Percentiles rank a stretch among this genome's conserved stretches.
Evolutionary conservation across 2,113 vertebrate species (phyloP).

Genomic region (Semicossyphus pulcher): DNA sequence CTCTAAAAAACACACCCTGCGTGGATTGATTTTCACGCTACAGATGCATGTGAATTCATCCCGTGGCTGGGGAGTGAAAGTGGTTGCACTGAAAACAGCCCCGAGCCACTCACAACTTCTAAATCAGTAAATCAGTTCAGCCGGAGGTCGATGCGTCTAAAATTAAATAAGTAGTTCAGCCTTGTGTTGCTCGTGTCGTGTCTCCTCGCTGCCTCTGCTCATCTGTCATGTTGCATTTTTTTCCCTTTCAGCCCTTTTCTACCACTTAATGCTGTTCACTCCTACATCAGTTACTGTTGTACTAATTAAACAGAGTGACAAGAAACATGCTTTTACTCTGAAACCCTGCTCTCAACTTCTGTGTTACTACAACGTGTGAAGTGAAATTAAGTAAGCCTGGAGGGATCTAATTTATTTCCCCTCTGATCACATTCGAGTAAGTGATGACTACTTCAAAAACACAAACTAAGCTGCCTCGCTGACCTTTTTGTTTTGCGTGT

Average conservation of each 20-base stretch:
- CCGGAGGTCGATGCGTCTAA: conserved; percentile 46
- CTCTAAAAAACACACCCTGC: background rate
- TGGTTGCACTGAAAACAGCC: conserved; percentile 25
- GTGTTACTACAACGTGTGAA: background rate
- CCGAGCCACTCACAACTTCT: conserved; percentile 14
- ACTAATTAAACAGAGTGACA: conserved; percentile 26
- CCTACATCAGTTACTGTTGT: background rate
- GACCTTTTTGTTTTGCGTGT: conserved; percentile 31
- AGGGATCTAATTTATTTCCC: conserved; percentile 24
- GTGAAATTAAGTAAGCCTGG: conserved; percentile 20
- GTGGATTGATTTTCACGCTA: conserved; percentile 12
- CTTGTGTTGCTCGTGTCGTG: conserved; percentile 34
- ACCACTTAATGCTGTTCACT: background rate
- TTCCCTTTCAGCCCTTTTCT: background rate
- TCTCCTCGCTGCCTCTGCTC: conserved; percentile 29
- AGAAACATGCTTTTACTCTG: background rate
- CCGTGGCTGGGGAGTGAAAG: background rate
- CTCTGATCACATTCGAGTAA: background rate
- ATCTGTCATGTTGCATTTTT: conserved; percentile 23
- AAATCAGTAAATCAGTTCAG: conserved; percentile 37
- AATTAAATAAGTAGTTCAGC: conserved; percentile 47
- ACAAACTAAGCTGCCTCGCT: background rate
- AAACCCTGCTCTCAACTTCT: background rate
- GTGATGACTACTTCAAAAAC: conserved; percentile 8
- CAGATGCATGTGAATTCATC: conserved; percentile 23